Base-by-base conservation (phyloP, 2,888 invertebrate species). In the Tiliacea citrago region DNA sequence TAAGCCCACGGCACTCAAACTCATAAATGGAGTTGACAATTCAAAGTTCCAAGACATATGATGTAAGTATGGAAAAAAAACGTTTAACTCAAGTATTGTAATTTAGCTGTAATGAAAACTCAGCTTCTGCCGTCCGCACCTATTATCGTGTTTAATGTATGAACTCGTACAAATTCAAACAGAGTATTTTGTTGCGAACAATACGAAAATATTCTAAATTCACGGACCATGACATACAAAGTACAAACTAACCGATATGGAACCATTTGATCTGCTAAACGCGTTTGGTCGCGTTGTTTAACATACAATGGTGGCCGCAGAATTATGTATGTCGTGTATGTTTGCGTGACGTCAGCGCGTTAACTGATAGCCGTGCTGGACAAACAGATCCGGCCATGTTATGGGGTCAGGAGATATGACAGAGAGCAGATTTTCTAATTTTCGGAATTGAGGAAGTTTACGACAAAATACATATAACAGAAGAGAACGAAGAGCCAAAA, bases 251-350 rank as follows among this genome's bases (percentile, higher is more conserved):
- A 75, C 76, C 76, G 42, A 82, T 85, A 84, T 82, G 74, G 77
- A 68, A 81, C 73, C 73, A 80, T 77, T 79, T 75, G 74, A 81
- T 82, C 77, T 84, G 81, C 62, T 78, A 68, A 81, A 58, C 63
- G 57, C 29, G 29, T 29, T 29, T 29, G 29, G 29, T 68, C 63
- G 65, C 66, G 70, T 75, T 72, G 76, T 85, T 85, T 85, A 79
- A 75, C 85, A 85, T 85, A 85, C 83, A 85, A 85, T 85, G 75
- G 82, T 75, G 70, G 73, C 39, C 75, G 61, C 78, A 58, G 73
- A 79, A 82, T 82, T 79, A 82, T 83, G 79, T 79, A 82, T 82
- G 83, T 73, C 83, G 61, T 82, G 83, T 73, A 72, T 82, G 82
- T 82, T 75, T 58, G 76, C 72, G 24, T 84, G 83, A 84, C 81